These are phyloP conservation scores for Stenichneumon culpator DNA, from an alignment of 2,888 invertebrate genomes.

Conservation along the genomic window DNA sequence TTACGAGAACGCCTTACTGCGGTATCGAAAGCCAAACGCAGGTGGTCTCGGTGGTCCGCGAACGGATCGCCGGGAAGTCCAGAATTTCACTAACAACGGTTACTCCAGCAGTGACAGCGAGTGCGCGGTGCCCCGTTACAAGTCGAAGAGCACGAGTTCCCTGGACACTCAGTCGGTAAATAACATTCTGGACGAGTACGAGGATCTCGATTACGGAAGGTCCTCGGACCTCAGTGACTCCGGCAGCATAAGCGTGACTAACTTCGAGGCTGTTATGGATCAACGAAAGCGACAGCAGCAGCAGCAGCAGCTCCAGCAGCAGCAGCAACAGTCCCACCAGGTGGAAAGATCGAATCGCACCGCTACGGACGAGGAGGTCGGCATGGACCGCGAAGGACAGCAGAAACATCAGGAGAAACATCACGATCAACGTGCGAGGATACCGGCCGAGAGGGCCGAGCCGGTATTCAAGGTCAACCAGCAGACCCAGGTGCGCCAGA, in stretches of 20 bases:
- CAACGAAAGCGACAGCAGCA: slow-evolving; percentile 74
- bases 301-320: slow-evolving; percentile 66
- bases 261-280: slow-evolving; percentile 78
- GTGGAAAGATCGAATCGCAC: slow-evolving; percentile 55
- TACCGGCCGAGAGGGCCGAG: slow-evolving; percentile 60
- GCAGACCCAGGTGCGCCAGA: slow-evolving; percentile 79
- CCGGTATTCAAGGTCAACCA: slow-evolving; percentile 77
- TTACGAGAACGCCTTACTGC: slow-evolving; percentile 74
- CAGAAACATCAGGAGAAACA: slow-evolving; percentile 42
- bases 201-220: slow-evolving; percentile 78
- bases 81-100: slow-evolving; percentile 70
- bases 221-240: slow-evolving; percentile 80
- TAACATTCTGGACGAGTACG: slow-evolving; percentile 81
- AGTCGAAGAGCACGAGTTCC: slow-evolving; percentile 80
- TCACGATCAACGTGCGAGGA: slow-evolving; percentile 60
- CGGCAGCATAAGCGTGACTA: slow-evolving; percentile 77
- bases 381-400: slow-evolving; percentile 52
- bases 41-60: slow-evolving; percentile 66
- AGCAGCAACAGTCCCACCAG: slow-evolving; percentile 48
- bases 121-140: slow-evolving; percentile 72
- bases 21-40: slow-evolving; percentile 73
- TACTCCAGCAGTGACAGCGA: slow-evolving; percentile 80
- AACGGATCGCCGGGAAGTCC: slow-evolving; percentile 68
- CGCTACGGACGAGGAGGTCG: slow-evolving; percentile 32
- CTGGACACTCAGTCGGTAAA: slow-evolving; percentile 82